phyloP scores from a whole-genome alignment of 37 sponge, comb jelly and placozoan genomes.

The Geodia barretti region DNA sequence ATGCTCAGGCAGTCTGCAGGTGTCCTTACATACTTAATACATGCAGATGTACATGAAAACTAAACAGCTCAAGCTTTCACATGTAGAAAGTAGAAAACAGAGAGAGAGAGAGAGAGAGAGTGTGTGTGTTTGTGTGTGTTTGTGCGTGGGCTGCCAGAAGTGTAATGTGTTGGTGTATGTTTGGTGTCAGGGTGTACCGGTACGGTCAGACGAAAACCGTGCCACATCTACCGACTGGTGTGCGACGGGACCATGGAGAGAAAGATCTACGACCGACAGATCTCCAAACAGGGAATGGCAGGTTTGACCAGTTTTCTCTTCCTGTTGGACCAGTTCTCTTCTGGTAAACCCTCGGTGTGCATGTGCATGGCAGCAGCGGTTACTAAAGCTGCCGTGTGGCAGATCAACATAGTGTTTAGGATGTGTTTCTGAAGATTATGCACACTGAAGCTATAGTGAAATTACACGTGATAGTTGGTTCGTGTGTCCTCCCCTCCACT shows the following conservation, averaged over 20 bases:
- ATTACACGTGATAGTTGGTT: no score
- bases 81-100: no score
- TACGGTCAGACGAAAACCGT: conserved; percentile 90
- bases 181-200: conserved; percentile 71
- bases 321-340: neutral
- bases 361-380: no score
- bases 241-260: conserved; percentile 91
- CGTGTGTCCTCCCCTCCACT: no score
- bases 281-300: conserved; percentile 90
- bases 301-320: conserved; percentile 26
- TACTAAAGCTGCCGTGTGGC: neutral
- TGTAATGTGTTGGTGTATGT: neutral
- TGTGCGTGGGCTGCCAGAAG: neutral
- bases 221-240: conserved; percentile 93
- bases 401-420: neutral
- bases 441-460: no score
- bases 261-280: conserved; percentile 94
- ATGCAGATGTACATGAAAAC: neutral
- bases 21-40: neutral
- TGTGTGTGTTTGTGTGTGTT: no score
- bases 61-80: no score
- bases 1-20: conserved; percentile 96
- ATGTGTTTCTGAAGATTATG: no score
- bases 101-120: no score
- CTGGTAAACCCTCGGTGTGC: no score